Percentiles rank a stretch among this genome's conserved stretches.
Conservation (phyloP, 2,888 invertebrate genomes). For the Bembecia ichneumoniformis region DNA sequence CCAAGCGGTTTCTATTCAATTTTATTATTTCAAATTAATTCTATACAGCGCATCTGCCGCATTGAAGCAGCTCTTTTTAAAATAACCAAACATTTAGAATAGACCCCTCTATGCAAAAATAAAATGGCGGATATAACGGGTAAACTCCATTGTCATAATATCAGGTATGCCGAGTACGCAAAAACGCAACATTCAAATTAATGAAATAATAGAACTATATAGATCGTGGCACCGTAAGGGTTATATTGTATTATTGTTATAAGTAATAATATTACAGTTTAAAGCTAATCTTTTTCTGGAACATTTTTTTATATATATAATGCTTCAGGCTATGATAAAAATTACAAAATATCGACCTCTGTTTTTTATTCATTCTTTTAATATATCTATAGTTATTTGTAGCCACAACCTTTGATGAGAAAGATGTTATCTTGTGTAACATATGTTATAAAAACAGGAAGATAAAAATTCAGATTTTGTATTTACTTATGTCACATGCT, state of each 20-base stretch:
- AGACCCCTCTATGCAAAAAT: constrained; percentile 64
- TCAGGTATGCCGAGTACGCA: constrained; percentile 54
- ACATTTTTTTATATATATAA: too few relatives aligned
- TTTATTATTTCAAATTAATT: not conserved
- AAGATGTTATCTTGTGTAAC: too few relatives aligned
- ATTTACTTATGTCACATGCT: too few relatives aligned
- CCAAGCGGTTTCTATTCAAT: not conserved
- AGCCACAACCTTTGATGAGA: not conserved
- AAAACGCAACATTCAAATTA: constrained; percentile 70
- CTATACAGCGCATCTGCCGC: constrained; percentile 12
- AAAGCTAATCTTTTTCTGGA: too few relatives aligned
- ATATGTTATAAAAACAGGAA: too few relatives aligned
- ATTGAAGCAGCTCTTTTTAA: constrained; percentile 16
- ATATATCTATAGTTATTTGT: not conserved
- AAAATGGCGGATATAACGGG: constrained; percentile 45
- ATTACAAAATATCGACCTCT: not conserved
- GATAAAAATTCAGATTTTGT: too few relatives aligned
- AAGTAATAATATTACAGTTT: too few relatives aligned
- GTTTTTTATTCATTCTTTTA: not conserved
- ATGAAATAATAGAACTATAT: constrained; percentile 64
- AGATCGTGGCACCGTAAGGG: constrained; percentile 49
- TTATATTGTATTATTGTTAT: constrained; percentile 23
- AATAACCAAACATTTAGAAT: constrained; percentile 37
- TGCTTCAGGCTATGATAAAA: too few relatives aligned
- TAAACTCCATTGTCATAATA: constrained; percentile 44